Evolutionary conservation across 2,113 vertebrate genomes (phyloP), one percentile per base, ranked within the genome.

Genomic region (Phrynosoma platyrhinos): DNA sequence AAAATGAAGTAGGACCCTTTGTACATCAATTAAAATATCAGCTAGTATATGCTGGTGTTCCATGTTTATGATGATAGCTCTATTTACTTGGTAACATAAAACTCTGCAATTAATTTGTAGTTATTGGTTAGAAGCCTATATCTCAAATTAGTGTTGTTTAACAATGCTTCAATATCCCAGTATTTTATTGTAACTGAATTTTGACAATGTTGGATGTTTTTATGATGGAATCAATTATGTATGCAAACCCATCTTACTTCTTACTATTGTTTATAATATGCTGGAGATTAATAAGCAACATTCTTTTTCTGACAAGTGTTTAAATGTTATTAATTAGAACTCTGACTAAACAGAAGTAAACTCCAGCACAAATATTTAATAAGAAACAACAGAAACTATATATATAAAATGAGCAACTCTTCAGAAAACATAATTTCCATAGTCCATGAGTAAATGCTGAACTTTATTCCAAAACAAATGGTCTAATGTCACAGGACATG

Each of bases 301-400:
- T 84, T 76, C 68, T 25, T 81, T 84, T 90, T 89, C 85, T 71
- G 84, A 0, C 0, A 7, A 18, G 20, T 30, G 81, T 58, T 90
- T 92, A 68, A 40, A 90, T 86, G 91, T 90, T 89, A 69, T 74
- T 79, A 32, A 78, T 74, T 91, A 89, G 92, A 94, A 64, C 87
- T 52, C 27, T 58, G 72, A 27, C 55, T n/a, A 91, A 83, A 93
- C 14, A 89, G 13, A 91, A 91, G 78, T 92, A 90, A 94, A 95
- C 40, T 27, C 13, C 0, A 32, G n/a, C 91, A 82, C 95, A 96
- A 96, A 95, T 95, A 96, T 95, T 96, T 95, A 95, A 72, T 21
- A 92, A 76, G 9, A 82, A 74, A 27, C 84, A 88, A 91, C 47
- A 55, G 58, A 93, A 94, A 92, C 87, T 92, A 87, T 14, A 87